Evolutionary conservation across 2,797 vertebrate genomes (phyloP).

Genomic region (Gymnoscopelus microlampas): DNA sequence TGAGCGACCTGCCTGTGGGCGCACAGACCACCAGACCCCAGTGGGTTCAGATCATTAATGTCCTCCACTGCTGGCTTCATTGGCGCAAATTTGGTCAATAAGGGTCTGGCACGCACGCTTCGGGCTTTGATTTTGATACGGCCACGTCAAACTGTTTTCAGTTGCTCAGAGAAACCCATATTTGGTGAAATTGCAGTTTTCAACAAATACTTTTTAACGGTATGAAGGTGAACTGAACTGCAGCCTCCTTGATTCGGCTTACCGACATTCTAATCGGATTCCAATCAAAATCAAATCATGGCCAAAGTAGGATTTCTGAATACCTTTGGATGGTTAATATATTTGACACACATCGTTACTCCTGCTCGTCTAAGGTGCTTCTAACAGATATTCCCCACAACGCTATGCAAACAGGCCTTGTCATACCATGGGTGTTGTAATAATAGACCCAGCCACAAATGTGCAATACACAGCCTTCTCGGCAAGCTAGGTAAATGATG

Average conservation of each 20-base stretch:
- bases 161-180: no score
- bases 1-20: constrained; percentile 77
- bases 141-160: constrained; percentile 50
- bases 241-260: constrained; percentile 3
- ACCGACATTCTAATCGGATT: background rate
- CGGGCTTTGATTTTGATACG: constrained; percentile 68
- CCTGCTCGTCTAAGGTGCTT: constrained; percentile 18
- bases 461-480: constrained; percentile 20
- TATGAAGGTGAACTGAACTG: background rate
- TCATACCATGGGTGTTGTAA: constrained; percentile 33
- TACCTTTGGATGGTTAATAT: constrained; percentile 30
- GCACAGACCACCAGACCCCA: constrained; percentile 73
- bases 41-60: constrained; percentile 84
- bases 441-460: constrained; percentile 22
- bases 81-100: constrained; percentile 83
- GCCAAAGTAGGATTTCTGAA: constrained; percentile 10
- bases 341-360: constrained; percentile 18
- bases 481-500: constrained; percentile 9
- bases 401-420: constrained; percentile 7
- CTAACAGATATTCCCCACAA: constrained; percentile 38
- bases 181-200: no score
- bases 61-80: constrained; percentile 82
- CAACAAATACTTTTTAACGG: background rate
- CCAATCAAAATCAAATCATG: constrained; percentile 3
- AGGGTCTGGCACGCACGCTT: constrained; percentile 68